phyloP scores from a whole-genome alignment of 2,113 vertebrate species.

The Phaethon lepturus region DNA sequence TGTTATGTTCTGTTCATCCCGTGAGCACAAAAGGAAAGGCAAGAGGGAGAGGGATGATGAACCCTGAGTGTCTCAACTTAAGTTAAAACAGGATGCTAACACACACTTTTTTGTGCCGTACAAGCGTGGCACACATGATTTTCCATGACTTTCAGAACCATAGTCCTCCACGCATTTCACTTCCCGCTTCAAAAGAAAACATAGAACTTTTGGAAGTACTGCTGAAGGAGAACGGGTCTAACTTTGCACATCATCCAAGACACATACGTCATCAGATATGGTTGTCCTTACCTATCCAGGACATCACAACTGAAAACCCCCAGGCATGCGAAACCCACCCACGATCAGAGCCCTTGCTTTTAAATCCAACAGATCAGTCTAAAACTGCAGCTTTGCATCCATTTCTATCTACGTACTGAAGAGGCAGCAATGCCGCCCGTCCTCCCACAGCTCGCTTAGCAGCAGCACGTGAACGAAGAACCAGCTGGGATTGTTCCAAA shows the following conservation, averaged over 20 bases:
- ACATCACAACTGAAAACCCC: neutral
- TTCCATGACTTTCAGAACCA: neutral
- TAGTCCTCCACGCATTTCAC: neutral
- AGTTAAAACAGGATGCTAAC: neutral
- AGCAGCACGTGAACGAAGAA: neutral
- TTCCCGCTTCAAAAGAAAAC: neutral
- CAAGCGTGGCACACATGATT: neutral
- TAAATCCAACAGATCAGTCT: neutral
- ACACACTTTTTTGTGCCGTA: neutral
- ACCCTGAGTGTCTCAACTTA: neutral
- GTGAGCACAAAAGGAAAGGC: neutral
- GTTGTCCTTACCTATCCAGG: neutral
- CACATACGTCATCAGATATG: neutral
- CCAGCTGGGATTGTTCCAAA: fast-evolving
- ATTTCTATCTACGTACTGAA: neutral
- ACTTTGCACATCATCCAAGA: neutral
- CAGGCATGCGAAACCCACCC: neutral
- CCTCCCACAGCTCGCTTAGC: neutral
- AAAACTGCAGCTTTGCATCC: too few relatives aligned
- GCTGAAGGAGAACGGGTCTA: neutral
- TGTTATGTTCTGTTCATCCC: neutral
- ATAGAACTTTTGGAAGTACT: neutral
- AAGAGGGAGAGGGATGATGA: neutral
- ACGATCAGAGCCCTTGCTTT: fast-evolving
- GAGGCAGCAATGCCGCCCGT: neutral